These are phyloP conservation scores for Pelecanoides urinatrix DNA, from an alignment of 2,113 vertebrate genomes.

Conservation along the genomic window DNA sequence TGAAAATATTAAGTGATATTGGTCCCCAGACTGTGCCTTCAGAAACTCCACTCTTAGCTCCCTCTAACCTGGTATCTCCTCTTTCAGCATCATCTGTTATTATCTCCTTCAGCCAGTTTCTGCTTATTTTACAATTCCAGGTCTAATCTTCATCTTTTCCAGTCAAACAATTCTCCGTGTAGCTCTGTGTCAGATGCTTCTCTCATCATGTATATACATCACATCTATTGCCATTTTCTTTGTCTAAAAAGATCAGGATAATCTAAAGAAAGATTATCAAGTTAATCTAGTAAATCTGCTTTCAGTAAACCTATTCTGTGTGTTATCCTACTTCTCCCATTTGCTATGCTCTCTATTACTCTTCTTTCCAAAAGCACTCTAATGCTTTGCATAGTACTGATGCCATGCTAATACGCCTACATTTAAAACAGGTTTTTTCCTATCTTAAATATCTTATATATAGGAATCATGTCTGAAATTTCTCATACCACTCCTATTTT, in stretches of 20 bases:
- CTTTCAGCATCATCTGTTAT: conserved; percentile 17
- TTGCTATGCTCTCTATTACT: conserved; percentile 10
- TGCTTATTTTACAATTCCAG: conserved; percentile 11
- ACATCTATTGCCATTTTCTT: conserved; percentile 1
- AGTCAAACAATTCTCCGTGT: conserved; percentile 1
- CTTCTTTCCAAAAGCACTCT: neutral
- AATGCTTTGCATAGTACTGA: neutral
- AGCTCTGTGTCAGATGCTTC: conserved; percentile 36
- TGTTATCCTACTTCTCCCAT: conserved; percentile 54
- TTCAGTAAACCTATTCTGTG: conserved; percentile 43
- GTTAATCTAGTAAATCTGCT: conserved; percentile 65
- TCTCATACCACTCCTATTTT: neutral
- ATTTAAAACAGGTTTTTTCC: neutral
- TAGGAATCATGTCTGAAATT: neutral
- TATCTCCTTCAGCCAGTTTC: conserved; percentile 36
- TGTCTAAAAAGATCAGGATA: conserved; percentile 57
- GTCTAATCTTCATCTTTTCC: conserved; percentile 39
- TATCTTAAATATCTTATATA: neutral
- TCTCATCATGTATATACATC: neutral
- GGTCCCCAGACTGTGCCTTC: conserved; percentile 11
- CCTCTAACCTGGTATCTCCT: neutral
- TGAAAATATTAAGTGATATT: conserved; percentile 37
- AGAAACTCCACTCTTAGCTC: conserved; percentile 15
- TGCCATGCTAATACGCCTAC: neutral
- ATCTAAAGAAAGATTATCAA: conserved; percentile 56